Evolutionary conservation across 2,797 vertebrate species (phyloP), one percentile per base, ranked within the genome.

Genomic region (Macropodus opercularis): DNA sequence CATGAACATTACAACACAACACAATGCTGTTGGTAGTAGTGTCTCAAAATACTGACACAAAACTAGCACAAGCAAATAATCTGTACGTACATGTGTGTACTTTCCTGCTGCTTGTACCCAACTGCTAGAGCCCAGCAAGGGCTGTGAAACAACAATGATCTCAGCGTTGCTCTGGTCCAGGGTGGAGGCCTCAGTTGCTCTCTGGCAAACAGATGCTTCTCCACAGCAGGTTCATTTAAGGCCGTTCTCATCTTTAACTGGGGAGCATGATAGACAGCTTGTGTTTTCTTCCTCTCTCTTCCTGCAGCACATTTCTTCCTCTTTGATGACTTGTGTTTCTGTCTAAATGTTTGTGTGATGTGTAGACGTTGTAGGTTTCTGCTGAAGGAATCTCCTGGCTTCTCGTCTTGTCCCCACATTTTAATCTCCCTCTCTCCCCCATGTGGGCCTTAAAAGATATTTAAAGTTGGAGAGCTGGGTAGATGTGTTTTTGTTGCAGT

Each of bases 101-200:
- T n/a, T n/a, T n/a, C n/a, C n/a, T n/a, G n/a, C n/a, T n/a, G n/a
- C n/a, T n/a, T n/a, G 31, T 52, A 21, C 22, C 29, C 49, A 35
- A 27, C 40, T 24, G 62, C 53, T 57, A 1, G 27, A 68, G 51
- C 46, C 31, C 62, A 18, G 52, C 0, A 2, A 75, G 44, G 18
- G 29, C 62, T 42, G 24, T 69, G 62, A 59, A 79, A 75, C 75
- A 81, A 81, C 78, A 79, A 72, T 86, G 79, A 75, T 74, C 63
- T 83, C 72, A 85, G 63, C 73, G 79, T 73, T 63, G 63, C 39
- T 72, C 67, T 60, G 67, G 50, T 57, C 53, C 38, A 47, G 72
- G 69, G 66, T 57, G 59, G 77, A 80, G 80, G 68, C 47, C n/a
- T 75, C 27, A 12, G 48, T 43, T 29, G 1, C 54, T 65, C 55